These are phyloP conservation scores for Desmodus rotundus DNA, from an alignment of 2,113 vertebrate genomes.

Conservation along the genomic window DNA sequence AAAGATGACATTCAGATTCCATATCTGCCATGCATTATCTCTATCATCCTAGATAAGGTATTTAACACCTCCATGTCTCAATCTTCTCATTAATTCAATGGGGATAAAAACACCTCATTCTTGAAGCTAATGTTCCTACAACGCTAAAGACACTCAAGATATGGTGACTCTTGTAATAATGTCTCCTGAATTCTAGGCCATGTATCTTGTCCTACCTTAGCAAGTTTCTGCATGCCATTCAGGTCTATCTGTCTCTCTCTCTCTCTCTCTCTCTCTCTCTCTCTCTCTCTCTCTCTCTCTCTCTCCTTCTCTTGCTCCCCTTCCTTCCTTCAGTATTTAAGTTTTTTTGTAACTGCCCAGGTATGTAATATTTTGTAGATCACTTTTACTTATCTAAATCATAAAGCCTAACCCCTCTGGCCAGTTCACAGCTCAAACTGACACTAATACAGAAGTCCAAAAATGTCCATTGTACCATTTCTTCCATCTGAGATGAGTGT, in stretches of 20 bases:
- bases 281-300: not conserved
- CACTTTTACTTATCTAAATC: constrained; percentile 21
- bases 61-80: not conserved
- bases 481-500: constrained; percentile 21
- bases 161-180: not conserved
- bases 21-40: not conserved
- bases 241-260: not conserved
- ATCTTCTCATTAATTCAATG: not conserved
- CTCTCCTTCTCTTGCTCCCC: not conserved
- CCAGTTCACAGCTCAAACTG: not conserved
- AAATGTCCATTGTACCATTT: not conserved
- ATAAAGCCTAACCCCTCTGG: constrained; percentile 4
- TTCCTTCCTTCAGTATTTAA: not conserved
- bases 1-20: not conserved
- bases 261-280: not conserved
- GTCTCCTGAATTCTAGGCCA: not conserved
- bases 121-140: not conserved
- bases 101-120: not conserved
- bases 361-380: constrained; percentile 5
- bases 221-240: not conserved
- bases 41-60: not conserved
- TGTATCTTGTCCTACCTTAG: not conserved
- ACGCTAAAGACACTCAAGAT: not conserved
- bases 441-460: constrained; percentile 7
- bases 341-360: not conserved